Conservation (phyloP, 2,888 invertebrate genomes). For the Lasioglossum malachurum region DNA sequence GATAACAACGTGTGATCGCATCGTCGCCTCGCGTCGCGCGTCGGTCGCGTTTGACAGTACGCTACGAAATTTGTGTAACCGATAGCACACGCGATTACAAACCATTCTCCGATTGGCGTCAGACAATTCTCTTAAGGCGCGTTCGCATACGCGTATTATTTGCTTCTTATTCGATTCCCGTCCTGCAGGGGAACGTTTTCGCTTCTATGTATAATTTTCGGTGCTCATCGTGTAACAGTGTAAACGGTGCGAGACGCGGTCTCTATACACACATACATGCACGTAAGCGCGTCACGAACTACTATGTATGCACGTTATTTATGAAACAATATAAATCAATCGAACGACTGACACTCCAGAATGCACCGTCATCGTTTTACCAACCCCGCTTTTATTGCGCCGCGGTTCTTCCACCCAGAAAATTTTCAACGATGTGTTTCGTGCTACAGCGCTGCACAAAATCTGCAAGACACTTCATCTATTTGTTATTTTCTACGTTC, state of each 20-base stretch:
- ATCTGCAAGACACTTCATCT: not conserved
- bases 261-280: not conserved
- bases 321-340: slow-evolving; percentile 34
- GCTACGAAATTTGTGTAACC: slow-evolving; percentile 4
- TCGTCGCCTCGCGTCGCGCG: not conserved
- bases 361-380: not conserved
- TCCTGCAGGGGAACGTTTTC: slow-evolving; percentile 34
- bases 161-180: slow-evolving; percentile 23
- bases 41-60: not conserved
- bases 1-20: not conserved
- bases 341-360: not conserved
- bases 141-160: slow-evolving; percentile 17
- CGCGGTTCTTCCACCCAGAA: not conserved
- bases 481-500: too few relatives aligned
- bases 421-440: not conserved
- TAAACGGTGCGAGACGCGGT: slow-evolving; percentile 22
- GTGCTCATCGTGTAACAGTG: slow-evolving; percentile 30
- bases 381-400: not conserved
- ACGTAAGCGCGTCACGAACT: slow-evolving; percentile 11
- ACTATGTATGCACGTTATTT: not conserved
- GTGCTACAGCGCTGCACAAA: not conserved
- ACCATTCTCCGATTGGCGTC: not conserved
- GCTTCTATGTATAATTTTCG: slow-evolving; percentile 34
- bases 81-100: not conserved
- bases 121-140: slow-evolving; percentile 23